A percentile compares a stretch with the other conserved stretches of the same genome.
Evolutionary conservation across 2,888 invertebrate genomes (phyloP).

Genomic region (Parnassius apollo): DNA sequence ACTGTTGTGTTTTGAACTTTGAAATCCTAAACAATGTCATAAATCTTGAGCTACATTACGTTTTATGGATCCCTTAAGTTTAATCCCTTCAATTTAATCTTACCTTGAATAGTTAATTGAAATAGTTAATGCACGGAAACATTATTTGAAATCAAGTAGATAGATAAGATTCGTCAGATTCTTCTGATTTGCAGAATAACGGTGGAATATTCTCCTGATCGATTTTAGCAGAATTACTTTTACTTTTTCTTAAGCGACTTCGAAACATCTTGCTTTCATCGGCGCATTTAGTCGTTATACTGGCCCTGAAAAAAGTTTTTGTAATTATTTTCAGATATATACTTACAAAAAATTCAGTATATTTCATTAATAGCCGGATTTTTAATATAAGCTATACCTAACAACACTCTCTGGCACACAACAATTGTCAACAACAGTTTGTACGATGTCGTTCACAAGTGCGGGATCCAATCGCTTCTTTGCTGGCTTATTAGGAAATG

Average conservation of each 20-base stretch:
- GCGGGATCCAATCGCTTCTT: constrained; percentile 65
- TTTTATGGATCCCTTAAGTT: no score
- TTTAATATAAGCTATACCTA: constrained; percentile 36
- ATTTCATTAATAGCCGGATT: no score
- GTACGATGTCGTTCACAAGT: constrained; percentile 76
- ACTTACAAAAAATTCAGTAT: no score
- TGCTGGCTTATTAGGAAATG: constrained; percentile 59
- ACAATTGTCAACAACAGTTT: constrained; percentile 67
- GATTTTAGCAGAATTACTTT: constrained; percentile 24
- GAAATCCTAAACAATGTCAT: no score
- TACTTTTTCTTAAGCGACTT: constrained; percentile 39
- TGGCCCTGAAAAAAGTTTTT: constrained; percentile 38
- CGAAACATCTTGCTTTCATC: constrained; percentile 82
- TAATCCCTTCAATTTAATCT: no score
- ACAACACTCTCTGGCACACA: constrained; percentile 50
- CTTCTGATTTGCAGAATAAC: constrained; percentile 32
- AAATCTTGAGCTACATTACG: no score
- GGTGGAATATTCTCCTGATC: constrained; percentile 45
- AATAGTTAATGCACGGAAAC: no score
- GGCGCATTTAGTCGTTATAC: constrained; percentile 76
- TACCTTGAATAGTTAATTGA: no score
- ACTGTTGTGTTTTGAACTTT: no score
- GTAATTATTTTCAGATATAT: constrained; percentile 32
- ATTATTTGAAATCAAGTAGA: constrained; percentile 9
- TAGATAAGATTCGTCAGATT: constrained; percentile 37